Evolutionary conservation across 2,888 invertebrate genomes (phyloP).

Genomic region (Heliconius cydno): DNA sequence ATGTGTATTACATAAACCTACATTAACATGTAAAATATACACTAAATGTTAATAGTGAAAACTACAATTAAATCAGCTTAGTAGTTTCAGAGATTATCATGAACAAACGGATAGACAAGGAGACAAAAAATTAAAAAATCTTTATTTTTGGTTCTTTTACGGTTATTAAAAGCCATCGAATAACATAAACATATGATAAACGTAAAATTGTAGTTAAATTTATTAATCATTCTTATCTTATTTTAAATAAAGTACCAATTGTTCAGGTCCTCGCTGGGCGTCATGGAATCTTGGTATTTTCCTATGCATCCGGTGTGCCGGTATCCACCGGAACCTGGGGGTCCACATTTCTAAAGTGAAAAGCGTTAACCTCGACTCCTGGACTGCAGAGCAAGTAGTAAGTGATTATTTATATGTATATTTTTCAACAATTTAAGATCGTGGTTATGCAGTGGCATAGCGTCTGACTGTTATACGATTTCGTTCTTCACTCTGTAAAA

Average conservation of each 20-base stretch:
- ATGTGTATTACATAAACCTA: too few species aligned
- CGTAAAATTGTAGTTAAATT: too few species aligned
- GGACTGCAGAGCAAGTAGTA: constrained; percentile 99
- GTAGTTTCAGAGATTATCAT: too few species aligned
- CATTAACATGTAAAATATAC: too few species aligned
- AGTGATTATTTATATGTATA: constrained; percentile 21
- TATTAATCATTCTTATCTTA: neutral
- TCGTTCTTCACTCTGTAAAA: too few species aligned
- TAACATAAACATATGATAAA: too few species aligned
- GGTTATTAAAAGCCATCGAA: too few species aligned
- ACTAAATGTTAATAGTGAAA: too few species aligned
- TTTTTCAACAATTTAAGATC: neutral
- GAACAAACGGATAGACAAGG: too few species aligned
- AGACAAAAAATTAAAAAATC: too few species aligned
- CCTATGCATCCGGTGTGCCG: constrained; percentile 98
- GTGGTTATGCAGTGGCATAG: neutral
- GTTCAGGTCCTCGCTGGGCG: constrained; percentile 98
- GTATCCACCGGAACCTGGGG: constrained; percentile 98
- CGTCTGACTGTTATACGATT: neutral
- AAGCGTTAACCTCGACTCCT: constrained; percentile 98
- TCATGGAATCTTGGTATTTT: constrained; percentile 99
- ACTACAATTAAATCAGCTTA: too few species aligned
- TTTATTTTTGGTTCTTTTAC: too few species aligned
- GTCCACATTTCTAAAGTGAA: constrained; percentile 99
- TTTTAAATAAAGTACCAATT: neutral